Evolutionary conservation across 1,140 invertebrate species (phyloP), one percentile per base, ranked within the genome.

Genomic region (Holcopasites calliopsidis): DNA sequence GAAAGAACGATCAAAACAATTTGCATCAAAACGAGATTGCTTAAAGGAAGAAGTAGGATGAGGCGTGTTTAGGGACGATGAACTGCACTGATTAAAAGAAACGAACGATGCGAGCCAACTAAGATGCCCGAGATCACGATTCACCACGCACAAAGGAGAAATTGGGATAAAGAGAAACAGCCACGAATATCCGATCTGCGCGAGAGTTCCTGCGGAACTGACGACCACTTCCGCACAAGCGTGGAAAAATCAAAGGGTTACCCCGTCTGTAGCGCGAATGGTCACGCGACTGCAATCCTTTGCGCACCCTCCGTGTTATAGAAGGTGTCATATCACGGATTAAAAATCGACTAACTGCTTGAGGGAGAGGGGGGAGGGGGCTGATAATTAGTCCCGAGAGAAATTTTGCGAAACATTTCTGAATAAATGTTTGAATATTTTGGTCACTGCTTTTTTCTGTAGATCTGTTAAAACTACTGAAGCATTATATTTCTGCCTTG

Each of bases 171-270:
- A 55, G 6, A 35, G 18, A 54, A 3, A 11, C 3, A 33, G 1
- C 21, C 69, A 6, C 64, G 40, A 38, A 74, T 42, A n/a, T 78
- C 50, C 62, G 72, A 68, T 64, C 52, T 26, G 35, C 70, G 42
- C 76, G 65, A 78, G 68, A 83, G 81, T 83, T 83, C 81, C 81
- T 83, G 81, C 81, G 81, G 81, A 83, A 83, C 81, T 83, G 76
- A 68, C 65, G 16, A 66, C 21, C 49, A 71, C 65, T 83, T 82
- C 81, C 81, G 70, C 47, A 26, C 54, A 60, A 60, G 38, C 57
- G 54, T 21, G 65, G 54, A 75, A 83, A 82, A 83, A 83, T 81
- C 75, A 72, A 50, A 44, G 52, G 69, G 52, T 54, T 31, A 40
- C 42, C 65, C 44, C 65, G 5, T 33, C 38, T 69, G n/a, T 11